Percentiles rank a stretch among this genome's conserved stretches.
These are phyloP conservation scores for Drosophila mercatorum DNA, from an alignment of 2,888 invertebrate genomes.

Conservation along the genomic window DNA sequence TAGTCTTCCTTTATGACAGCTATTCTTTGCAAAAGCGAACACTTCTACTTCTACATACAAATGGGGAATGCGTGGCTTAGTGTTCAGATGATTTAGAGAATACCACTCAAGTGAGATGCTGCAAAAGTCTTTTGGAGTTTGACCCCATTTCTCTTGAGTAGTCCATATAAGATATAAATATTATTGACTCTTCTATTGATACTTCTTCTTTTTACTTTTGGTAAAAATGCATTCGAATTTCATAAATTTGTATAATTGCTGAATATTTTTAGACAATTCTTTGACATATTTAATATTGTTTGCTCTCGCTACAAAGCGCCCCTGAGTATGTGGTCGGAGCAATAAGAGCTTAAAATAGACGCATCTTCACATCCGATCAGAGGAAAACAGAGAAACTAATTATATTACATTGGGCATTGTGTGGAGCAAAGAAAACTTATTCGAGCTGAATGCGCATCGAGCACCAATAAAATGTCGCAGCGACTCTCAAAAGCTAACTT, in stretches of 20 bases:
- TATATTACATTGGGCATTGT: conserved; percentile 22
- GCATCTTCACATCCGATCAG: not conserved
- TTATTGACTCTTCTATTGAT: not conserved
- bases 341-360: conserved; percentile 33
- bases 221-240: not conserved
- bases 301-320: not conserved
- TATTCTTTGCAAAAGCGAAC: not conserved
- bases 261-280: conserved; percentile 4
- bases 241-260: not conserved
- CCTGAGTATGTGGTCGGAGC: not conserved
- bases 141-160: conserved; percentile 5
- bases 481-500: conserved; percentile 43
- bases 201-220: not conserved
- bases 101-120: not conserved
- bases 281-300: conserved; percentile 8
- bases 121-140: not conserved
- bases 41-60: not conserved
- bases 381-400: conserved; percentile 32
- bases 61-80: not conserved
- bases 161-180: not conserved
- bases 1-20: not conserved
- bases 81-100: not conserved
- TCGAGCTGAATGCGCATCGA: conserved; percentile 19
- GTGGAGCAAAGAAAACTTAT: conserved; percentile 23
- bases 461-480: conserved; percentile 54